Base-by-base conservation (phyloP, 2,888 invertebrate species). In the Harpalus rubripes region DNA sequence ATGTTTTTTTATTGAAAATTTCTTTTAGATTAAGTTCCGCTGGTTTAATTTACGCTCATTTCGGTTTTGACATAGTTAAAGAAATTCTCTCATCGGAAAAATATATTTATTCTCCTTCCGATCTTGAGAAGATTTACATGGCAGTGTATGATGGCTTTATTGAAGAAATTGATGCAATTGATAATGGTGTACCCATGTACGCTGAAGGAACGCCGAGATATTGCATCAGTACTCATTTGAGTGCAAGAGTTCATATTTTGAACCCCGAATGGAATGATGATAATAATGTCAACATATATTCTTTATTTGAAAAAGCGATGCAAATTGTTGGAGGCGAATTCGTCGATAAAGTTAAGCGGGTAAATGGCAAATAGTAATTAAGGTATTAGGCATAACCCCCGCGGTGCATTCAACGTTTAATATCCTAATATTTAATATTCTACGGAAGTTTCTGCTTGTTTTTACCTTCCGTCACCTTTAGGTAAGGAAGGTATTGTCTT, bases 151-250 rank as follows among this genome's bases (percentile, higher is more conserved):
- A 96, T 87, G 93, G 93, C 85, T 96, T 99, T 83, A 95, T 99
- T 12, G 95, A 96, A 92, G 98, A 99, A 93, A 93, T 99, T 85
- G 99, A 99, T 92, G 99, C 96, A 0, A 96, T 99, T 83, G 99
- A 99, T 90, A 99, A 99, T 92, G 99, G 99, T n/a, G 93, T 99
- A 0, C 94, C 95, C 0, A 96, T 96, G 93, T 91, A 89, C 86
- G 94, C 94, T 86, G 94, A 95, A 61, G 95, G 94, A 0, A 94
- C 95, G 88, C 95, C 95, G 0, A 92, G 91, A 41, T 98, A 98
- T 90, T 93, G 93, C 86, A 96, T 98, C n/a, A 93, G 93, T 0
- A 97, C 98, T 0, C 93, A 95, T 90, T 89, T 99, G 8, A 95
- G 96, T 89, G 91, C 94, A 0, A 92, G 98, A 87, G 95, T 99